Percentiles rank a stretch among this genome's conserved stretches.
Evolutionary conservation across 2,888 invertebrate species (phyloP).

Genomic region (Argyresthia albistria): DNA sequence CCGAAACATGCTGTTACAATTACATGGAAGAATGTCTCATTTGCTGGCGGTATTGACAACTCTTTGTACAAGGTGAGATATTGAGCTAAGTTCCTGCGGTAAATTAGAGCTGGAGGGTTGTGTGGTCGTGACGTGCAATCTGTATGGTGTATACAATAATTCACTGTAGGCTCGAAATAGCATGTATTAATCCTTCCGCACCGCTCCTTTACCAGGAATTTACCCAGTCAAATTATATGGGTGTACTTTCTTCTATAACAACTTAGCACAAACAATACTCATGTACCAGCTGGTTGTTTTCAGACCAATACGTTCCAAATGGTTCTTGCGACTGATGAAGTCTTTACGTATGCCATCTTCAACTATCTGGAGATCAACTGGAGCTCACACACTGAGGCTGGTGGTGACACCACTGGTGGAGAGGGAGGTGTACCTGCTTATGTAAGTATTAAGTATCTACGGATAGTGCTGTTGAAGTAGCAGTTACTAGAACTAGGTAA

Average conservation of each 20-base stretch:
- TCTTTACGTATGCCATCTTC: slow-evolving; percentile 94
- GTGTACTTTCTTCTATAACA: too few relatives aligned
- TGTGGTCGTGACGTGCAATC: too few relatives aligned
- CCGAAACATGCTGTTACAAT: slow-evolving; percentile 92
- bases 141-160: too few relatives aligned
- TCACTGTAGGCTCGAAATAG: too few relatives aligned
- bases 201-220: too few relatives aligned
- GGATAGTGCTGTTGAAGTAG: not conserved
- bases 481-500: too few relatives aligned
- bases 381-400: slow-evolving; percentile 93
- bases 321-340: slow-evolving; percentile 93
- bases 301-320: slow-evolving; percentile 97
- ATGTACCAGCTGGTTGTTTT: slow-evolving; percentile 9
- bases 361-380: slow-evolving; percentile 94
- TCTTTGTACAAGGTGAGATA: slow-evolving; percentile 77
- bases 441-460: slow-evolving; percentile 69
- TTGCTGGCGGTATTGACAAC: slow-evolving; percentile 89
- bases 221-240: too few relatives aligned
- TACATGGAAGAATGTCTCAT: slow-evolving; percentile 97
- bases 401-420: slow-evolving; percentile 89
- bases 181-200: too few relatives aligned
- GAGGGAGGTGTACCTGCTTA: slow-evolving; percentile 91
- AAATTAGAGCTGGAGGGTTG: too few relatives aligned
- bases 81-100: too few relatives aligned
- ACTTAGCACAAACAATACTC: slow-evolving; percentile 74